Conservation (phyloP, 2,113 vertebrate genomes). For the Heterochromis multidens region DNA sequence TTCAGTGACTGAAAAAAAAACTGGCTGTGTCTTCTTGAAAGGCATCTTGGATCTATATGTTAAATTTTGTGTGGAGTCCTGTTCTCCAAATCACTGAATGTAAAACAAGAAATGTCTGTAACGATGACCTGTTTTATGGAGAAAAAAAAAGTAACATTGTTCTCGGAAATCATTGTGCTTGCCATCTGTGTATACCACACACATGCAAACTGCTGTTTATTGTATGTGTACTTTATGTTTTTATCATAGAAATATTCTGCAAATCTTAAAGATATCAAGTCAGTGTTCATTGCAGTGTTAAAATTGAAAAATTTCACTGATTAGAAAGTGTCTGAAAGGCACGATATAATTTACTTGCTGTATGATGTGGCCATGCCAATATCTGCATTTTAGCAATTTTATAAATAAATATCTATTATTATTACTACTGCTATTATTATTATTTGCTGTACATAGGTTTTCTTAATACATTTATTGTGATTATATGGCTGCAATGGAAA, state of each 20-base stretch:
- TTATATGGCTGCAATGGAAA: constrained; percentile 73
- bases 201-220: constrained; percentile 60
- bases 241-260: constrained; percentile 30
- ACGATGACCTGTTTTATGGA: constrained; percentile 46
- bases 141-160: constrained; percentile 44
- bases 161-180: constrained; percentile 59
- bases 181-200: constrained; percentile 67
- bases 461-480: constrained; percentile 66
- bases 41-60: constrained; percentile 36
- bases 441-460: constrained; percentile 62
- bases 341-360: constrained; percentile 29
- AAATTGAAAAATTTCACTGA: constrained; percentile 27
- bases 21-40: constrained; percentile 24
- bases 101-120: constrained; percentile 76
- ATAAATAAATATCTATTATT: constrained; percentile 46
- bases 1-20: not conserved
- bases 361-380: constrained; percentile 47
- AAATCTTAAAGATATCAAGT: constrained; percentile 48
- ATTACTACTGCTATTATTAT: constrained; percentile 24
- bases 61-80: constrained; percentile 44
- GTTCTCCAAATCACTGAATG: constrained; percentile 68
- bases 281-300: constrained; percentile 71
- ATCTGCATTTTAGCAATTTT: constrained; percentile 64
- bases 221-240: constrained; percentile 58
- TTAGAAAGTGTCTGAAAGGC: constrained; percentile 42